Evolutionary conservation across 1,140 invertebrate genomes (phyloP).

Genomic region (Oncopeltus fasciatus): DNA sequence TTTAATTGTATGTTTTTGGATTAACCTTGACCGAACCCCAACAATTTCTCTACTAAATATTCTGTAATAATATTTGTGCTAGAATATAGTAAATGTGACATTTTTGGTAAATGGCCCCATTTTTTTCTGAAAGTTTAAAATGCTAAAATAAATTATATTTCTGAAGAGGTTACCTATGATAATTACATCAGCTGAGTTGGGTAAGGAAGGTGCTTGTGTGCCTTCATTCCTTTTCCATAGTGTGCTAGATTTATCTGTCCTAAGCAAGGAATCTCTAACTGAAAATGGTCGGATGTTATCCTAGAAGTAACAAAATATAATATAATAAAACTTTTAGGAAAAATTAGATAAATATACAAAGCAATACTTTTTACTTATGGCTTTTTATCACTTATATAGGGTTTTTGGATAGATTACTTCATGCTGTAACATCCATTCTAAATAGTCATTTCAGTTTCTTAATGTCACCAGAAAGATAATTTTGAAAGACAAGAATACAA

Average conservation of each 20-base stretch:
- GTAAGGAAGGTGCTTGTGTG: slow-evolving; percentile 13
- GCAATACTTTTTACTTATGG: not conserved
- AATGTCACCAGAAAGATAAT: not conserved
- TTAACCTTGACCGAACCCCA: too few species aligned
- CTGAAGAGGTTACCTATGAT: too few species aligned
- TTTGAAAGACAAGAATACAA: too few species aligned
- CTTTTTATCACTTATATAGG: not conserved
- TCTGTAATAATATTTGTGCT: too few species aligned
- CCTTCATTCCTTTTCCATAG: not conserved
- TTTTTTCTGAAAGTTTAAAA: too few species aligned
- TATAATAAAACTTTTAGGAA: not conserved
- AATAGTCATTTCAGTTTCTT: not conserved
- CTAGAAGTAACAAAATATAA: slow-evolving; percentile 8
- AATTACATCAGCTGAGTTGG: slow-evolving; percentile 25
- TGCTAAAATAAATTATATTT: too few species aligned
- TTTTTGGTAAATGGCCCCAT: too few species aligned
- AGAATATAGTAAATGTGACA: too few species aligned
- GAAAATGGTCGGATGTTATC: not conserved
- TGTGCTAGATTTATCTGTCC: not conserved
- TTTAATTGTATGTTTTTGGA: too few species aligned
- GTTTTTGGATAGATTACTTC: not conserved
- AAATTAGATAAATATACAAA: not conserved
- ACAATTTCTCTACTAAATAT: too few species aligned
- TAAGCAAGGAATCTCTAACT: not conserved
- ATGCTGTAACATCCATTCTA: not conserved